Base-by-base conservation (phyloP, 2,888 invertebrate genomes). In the Epiblema foenella region DNA sequence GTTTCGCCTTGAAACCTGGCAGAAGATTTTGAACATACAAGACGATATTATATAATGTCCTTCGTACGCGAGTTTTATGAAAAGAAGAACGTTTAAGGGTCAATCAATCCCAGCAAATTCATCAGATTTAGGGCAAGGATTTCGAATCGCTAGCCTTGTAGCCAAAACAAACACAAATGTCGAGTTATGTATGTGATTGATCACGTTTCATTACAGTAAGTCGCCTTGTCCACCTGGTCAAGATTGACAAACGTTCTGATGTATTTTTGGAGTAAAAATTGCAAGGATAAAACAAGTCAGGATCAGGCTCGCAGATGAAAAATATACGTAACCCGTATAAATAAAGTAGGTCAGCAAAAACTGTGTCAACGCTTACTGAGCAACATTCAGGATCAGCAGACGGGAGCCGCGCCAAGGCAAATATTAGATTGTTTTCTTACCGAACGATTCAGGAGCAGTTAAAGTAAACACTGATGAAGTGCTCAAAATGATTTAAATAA, bases 71-170 rank as follows among this genome's bases (percentile, higher is more conserved):
- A n/a, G n/a, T n/a, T n/a, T n/a, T n/a, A n/a, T n/a, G n/a, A n/a
- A n/a, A n/a, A n/a, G n/a, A n/a, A n/a, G n/a, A 63, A 63, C 63
- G 37, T 42, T 63, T 37, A 52, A 52, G 51, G 63, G 63, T 52
- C 37, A 20, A 63, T 33, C 24, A 24, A 33, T 8, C 29, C 20
- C 37, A 10, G 10, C 51, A 49, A 33, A 51, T 9, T 37, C 63
- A 15, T 33, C 52, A 37, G 63, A 51, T 63, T 52, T 63, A 18
- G 20, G 11, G 15, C 37, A 2, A n/a, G 37, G 51, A 20, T 52
- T 37, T 18, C 17, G 63, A 15, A 37, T 4, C 0, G 18, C 1
- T 37, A 56, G 11, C n/a, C 54, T n/a, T 18, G 29, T n/a, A n/a
- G 18, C 24, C n/a, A n/a, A 63, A 63, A 63, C 63, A 52, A 37